phyloP scores from a whole-genome alignment of 2,888 invertebrate species.

The Folsomia manolachei region DNA sequence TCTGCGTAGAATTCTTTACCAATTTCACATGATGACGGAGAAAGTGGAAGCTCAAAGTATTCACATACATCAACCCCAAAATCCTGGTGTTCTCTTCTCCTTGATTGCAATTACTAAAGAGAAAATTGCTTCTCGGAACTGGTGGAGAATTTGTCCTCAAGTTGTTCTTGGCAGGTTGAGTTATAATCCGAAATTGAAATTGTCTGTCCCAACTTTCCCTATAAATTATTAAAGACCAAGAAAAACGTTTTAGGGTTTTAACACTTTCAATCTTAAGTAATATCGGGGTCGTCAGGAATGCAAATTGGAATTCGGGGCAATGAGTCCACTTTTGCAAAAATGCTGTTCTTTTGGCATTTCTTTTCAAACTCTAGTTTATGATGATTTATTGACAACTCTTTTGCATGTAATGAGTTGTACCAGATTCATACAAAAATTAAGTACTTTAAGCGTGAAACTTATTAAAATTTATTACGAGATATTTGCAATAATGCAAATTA shows the following conservation, averaged over 20 bases:
- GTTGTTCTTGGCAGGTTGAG: not conserved
- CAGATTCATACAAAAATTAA: too few relatives aligned
- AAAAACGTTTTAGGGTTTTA: not conserved
- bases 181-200: not conserved
- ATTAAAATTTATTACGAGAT: too few relatives aligned
- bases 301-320: not conserved
- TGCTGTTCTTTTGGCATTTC: too few relatives aligned
- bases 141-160: not conserved
- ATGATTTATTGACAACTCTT: too few relatives aligned
- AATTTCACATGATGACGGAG: not conserved
- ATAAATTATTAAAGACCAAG: not conserved
- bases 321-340: too few relatives aligned
- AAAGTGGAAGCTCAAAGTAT: conserved; percentile 3
- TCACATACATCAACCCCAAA: conserved; percentile 1
- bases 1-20: conserved; percentile 14
- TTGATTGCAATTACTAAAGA: not conserved
- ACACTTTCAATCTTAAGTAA: not conserved
- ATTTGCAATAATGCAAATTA: too few relatives aligned
- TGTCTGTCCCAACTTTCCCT: not conserved
- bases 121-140: not conserved
- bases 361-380: too few relatives aligned
- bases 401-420: too few relatives aligned
- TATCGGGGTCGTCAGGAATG: not conserved
- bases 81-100: not conserved
- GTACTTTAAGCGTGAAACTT: too few relatives aligned